Evolutionary conservation across 2,888 invertebrate species (phyloP).

Genomic region (Eupithecia vulgata): DNA sequence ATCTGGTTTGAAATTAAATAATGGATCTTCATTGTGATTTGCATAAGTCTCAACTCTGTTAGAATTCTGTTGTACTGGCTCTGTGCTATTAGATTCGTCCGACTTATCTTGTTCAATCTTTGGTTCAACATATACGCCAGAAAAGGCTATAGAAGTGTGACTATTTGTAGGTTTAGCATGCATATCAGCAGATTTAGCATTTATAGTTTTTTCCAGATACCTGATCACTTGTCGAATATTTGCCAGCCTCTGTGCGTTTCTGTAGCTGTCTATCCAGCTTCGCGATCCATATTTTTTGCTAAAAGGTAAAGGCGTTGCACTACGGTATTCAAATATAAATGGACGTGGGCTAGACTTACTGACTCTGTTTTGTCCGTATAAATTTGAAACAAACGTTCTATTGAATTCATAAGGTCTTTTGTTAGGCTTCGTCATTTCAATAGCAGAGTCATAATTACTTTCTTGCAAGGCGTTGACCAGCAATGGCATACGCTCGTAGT

Average conservation of each 20-base stretch:
- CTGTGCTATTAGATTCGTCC: constrained; percentile 36
- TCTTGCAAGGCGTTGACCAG: constrained; percentile 79
- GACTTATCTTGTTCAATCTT: constrained; percentile 49
- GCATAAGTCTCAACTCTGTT: constrained; percentile 54
- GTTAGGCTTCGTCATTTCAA: constrained; percentile 53
- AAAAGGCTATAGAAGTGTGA: constrained; percentile 65
- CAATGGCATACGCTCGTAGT: constrained; percentile 77
- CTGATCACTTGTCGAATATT: constrained; percentile 75
- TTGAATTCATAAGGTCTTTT: constrained; percentile 39
- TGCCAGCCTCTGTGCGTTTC: constrained; percentile 74
- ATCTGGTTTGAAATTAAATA: constrained; percentile 88
- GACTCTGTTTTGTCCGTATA: constrained; percentile 52
- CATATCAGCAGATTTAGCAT: constrained; percentile 76
- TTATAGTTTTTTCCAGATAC: constrained; percentile 75
- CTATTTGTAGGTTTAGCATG: constrained; percentile 58
- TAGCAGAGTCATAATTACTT: constrained; percentile 64
- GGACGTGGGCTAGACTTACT: constrained; percentile 80
- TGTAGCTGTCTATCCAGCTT: constrained; percentile 74
- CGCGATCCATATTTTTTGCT: constrained; percentile 69
- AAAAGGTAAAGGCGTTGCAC: constrained; percentile 72
- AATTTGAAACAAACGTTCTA: constrained; percentile 29
- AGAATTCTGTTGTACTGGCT: constrained; percentile 50
- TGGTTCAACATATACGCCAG: constrained; percentile 72
- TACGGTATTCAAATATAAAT: constrained; percentile 75
- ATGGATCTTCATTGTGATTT: constrained; percentile 84